phyloP scores from a whole-genome alignment of 2,888 invertebrate genomes.

The Dorcus parallelipipedus region DNA sequence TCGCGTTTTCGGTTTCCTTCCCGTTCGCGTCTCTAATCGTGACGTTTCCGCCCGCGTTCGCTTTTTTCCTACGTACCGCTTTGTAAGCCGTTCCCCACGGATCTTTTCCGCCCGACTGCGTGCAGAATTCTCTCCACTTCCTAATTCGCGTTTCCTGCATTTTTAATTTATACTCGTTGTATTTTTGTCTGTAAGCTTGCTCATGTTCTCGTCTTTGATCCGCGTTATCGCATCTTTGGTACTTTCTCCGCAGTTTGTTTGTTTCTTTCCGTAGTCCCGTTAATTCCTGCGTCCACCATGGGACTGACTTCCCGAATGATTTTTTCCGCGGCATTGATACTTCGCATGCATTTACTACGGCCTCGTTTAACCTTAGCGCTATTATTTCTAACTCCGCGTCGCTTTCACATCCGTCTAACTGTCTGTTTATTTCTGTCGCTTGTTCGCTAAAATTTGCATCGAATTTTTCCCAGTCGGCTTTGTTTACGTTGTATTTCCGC shows the following conservation, averaged over 20 bases:
- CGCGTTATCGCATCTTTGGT: background rate
- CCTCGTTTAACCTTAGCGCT: background rate
- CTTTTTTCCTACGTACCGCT: background rate
- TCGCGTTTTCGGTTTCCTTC: conserved; percentile 2
- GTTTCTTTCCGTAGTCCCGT: background rate
- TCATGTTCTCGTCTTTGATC: background rate
- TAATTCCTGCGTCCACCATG: conserved; percentile 19
- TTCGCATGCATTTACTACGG: conserved; percentile 4
- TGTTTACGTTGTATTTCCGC: background rate
- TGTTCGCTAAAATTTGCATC: background rate
- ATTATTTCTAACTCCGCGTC: too few relatives aligned
- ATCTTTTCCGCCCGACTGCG: conserved; percentile 3
- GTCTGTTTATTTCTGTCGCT: background rate
- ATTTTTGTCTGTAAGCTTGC: background rate
- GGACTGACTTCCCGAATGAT: conserved; percentile 6
- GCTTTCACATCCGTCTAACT: background rate
- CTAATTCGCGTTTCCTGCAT: background rate
- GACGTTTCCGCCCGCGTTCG: background rate
- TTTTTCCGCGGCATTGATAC: conserved; percentile 7
- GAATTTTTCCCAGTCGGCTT: background rate
- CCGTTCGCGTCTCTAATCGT: background rate
- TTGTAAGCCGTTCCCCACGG: conserved; percentile 18
- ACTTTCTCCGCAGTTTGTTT: background rate
- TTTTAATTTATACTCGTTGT: conserved; percentile 5
- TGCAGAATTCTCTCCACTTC: conserved; percentile 15